These are phyloP conservation scores for Hycleus cichorii DNA, from an alignment of 1,140 invertebrate genomes.

Conservation along the genomic window DNA sequence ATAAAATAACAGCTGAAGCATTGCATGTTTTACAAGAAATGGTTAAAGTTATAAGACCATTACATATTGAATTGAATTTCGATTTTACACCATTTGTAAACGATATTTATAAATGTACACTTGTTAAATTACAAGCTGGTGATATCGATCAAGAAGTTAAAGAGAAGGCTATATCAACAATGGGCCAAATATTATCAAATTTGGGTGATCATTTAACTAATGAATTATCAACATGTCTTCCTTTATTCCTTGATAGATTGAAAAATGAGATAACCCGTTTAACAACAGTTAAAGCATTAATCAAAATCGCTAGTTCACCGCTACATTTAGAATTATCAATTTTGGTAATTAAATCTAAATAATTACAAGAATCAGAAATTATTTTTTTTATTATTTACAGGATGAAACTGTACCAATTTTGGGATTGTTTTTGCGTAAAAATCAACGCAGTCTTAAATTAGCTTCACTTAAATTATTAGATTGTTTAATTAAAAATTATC, in stretches of 20 bases:
- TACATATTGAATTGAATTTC: slow-evolving; percentile 60
- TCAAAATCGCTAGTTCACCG: slow-evolving; percentile 87
- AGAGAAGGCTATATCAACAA: slow-evolving; percentile 93
- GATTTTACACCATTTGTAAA: slow-evolving; percentile 73
- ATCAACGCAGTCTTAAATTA: slow-evolving; percentile 91
- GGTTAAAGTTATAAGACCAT: slow-evolving; percentile 87
- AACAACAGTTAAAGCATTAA: slow-evolving; percentile 92
- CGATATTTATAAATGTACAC: slow-evolving; percentile 78
- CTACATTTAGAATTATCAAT: slow-evolving; percentile 83
- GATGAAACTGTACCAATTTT: slow-evolving; percentile 84
- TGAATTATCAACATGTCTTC: slow-evolving; percentile 78
- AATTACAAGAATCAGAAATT: background rate
- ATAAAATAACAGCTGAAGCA: slow-evolving; percentile 96
- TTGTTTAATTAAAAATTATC: slow-evolving; percentile 54
- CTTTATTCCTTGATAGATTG: slow-evolving; percentile 89
- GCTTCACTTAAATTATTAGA: slow-evolving; percentile 86
- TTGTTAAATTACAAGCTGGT: slow-evolving; percentile 81
- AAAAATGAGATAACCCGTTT: slow-evolving; percentile 95
- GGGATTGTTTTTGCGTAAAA: slow-evolving; percentile 92
- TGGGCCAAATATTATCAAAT: slow-evolving; percentile 91
- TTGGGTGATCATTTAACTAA: slow-evolving; percentile 73
- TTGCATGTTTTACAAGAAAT: slow-evolving; percentile 88
- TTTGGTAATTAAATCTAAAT: slow-evolving; percentile 48
- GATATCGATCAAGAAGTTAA: slow-evolving; percentile 99
- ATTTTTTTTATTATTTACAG: slow-evolving; percentile 43